phyloP scores from a whole-genome alignment of 2,888 invertebrate genomes.

The Caradrina clavipalpis region DNA sequence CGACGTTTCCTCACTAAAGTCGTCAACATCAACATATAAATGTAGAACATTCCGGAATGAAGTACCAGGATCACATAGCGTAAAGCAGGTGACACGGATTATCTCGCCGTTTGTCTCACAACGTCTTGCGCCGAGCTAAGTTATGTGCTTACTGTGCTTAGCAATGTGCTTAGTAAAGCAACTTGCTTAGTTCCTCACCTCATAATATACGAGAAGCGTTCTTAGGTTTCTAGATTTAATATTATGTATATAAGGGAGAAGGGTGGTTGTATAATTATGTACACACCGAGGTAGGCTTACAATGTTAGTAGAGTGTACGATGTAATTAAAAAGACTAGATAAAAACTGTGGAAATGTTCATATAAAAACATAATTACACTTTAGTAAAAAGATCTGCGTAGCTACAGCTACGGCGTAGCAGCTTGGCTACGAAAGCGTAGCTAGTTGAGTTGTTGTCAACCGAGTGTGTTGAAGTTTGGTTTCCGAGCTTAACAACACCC shows the following conservation, averaged over 20 bases:
- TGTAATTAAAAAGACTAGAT: background rate
- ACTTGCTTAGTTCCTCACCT: background rate
- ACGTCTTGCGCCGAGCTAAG: constrained; percentile 15
- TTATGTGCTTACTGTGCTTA: constrained; percentile 10
- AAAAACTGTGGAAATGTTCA: background rate
- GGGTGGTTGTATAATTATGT: background rate
- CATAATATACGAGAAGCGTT: background rate
- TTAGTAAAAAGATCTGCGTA: background rate
- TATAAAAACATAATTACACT: background rate
- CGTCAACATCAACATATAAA: constrained; percentile 1
- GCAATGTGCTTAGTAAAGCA: constrained; percentile 14
- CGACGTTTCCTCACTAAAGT: background rate
- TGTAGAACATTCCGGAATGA: background rate
- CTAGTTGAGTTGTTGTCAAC: background rate
- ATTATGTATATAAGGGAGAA: background rate
- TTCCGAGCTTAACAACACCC: background rate
- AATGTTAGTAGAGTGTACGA: no score
- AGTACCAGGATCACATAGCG: constrained; percentile 27
- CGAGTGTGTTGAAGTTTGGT: background rate
- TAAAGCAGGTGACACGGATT: constrained; percentile 4
- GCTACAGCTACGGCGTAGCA: constrained; percentile 25
- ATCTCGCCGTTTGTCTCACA: constrained; percentile 3
- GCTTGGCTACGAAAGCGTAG: background rate
- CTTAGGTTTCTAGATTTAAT: background rate
- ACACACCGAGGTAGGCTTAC: background rate